phyloP scores from a whole-genome alignment of 92 coral and sea anemone genomes.

The Epizoanthus stellaris region DNA sequence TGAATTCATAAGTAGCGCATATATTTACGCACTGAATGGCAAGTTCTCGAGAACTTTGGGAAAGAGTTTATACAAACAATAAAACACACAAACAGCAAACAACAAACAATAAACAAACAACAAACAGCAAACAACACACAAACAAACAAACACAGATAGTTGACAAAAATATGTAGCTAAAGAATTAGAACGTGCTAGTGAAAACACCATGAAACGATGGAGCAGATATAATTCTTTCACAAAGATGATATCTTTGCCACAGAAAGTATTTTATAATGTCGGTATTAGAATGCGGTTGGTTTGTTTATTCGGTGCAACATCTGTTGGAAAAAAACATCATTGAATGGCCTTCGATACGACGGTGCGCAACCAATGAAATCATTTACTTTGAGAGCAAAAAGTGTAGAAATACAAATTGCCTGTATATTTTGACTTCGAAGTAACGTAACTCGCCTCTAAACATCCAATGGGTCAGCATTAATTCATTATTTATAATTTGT shows the following conservation, averaged over 20 bases:
- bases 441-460: neutral
- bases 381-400: neutral
- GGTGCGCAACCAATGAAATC: neutral
- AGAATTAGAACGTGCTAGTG: neutral
- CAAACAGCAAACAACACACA: too few species aligned
- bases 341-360: neutral
- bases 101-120: too few species aligned
- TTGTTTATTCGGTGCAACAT: neutral
- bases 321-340: neutral
- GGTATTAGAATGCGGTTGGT: neutral
- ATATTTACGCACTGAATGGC: too few species aligned
- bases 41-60: too few species aligned
- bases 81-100: too few species aligned
- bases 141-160: neutral
- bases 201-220: neutral
- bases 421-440: neutral
- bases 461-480: neutral
- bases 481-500: neutral
- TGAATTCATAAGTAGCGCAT: too few species aligned
- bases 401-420: neutral
- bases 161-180: neutral
- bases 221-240: neutral
- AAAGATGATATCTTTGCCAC: conserved; percentile 18
- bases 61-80: too few species aligned
- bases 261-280: neutral